A percentile compares a stretch with the other conserved stretches of the same genome.
phyloP scores from a whole-genome alignment of 2,888 invertebrate genomes.

The Dendrolimus houi region DNA sequence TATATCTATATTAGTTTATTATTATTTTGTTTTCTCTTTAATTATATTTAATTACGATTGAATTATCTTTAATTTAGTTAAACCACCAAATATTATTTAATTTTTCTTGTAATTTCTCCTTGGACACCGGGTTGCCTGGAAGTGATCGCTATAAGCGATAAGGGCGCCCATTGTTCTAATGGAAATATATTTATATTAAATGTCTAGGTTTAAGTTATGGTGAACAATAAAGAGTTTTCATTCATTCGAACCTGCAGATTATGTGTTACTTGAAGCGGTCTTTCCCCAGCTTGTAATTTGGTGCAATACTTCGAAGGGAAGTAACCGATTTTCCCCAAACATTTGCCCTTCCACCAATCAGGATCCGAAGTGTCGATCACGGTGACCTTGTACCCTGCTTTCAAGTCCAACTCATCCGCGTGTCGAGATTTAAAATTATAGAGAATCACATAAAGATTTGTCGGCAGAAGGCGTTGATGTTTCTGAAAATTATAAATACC shows the following conservation, averaged over 20 bases:
- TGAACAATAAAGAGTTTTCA: too few relatives aligned
- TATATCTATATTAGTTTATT: too few relatives aligned
- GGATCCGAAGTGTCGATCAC: constrained; percentile 96
- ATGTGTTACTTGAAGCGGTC: constrained; percentile 88
- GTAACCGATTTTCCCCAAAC: constrained; percentile 91
- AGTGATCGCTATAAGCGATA: too few relatives aligned
- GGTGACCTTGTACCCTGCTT: constrained; percentile 92
- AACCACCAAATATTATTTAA: too few relatives aligned
- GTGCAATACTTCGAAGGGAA: constrained; percentile 97
- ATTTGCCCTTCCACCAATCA: constrained; percentile 99
- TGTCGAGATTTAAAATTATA: constrained; percentile 97
- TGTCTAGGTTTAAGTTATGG: too few relatives aligned
- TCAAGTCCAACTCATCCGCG: constrained; percentile 94
- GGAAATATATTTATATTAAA: too few relatives aligned
- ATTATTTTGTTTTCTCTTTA: too few relatives aligned
- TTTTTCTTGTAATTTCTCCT: too few relatives aligned
- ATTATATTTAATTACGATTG: too few relatives aligned
- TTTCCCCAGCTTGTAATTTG: constrained; percentile 91
- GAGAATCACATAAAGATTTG: constrained; percentile 94
- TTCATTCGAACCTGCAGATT: constrained; percentile 73
- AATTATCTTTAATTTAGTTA: too few relatives aligned
- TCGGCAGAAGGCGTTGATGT: constrained; percentile 89
- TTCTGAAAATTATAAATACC: constrained; percentile 74
- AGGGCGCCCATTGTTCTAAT: too few relatives aligned
- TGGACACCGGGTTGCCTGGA: too few relatives aligned